phyloP scores from a whole-genome alignment of 1,140 invertebrate genomes.

The Anoplophora glabripennis region DNA sequence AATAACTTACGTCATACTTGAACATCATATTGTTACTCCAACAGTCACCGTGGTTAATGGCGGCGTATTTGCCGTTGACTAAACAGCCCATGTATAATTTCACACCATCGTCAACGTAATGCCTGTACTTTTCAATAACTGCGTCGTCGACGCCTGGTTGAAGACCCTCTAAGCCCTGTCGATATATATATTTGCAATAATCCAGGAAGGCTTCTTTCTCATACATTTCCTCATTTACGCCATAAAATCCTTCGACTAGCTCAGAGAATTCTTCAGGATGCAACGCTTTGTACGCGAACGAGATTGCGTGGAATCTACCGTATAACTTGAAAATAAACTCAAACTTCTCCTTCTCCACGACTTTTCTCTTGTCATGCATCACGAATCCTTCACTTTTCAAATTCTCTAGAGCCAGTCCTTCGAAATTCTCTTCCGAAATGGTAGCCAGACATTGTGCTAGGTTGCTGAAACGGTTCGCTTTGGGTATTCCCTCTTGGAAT shows the following conservation, averaged over 20 bases:
- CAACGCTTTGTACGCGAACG: neutral
- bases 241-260: neutral
- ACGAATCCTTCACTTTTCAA: neutral
- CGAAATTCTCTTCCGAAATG: neutral
- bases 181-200: neutral
- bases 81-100: constrained; percentile 12
- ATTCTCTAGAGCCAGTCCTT: neutral
- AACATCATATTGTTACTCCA: constrained; percentile 30
- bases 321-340: neutral
- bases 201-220: no score
- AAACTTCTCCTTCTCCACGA: neutral
- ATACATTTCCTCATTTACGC: no score
- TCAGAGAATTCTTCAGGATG: neutral
- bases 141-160: neutral
- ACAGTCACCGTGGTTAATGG: constrained; percentile 24
- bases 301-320: neutral
- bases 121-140: constrained; percentile 13
- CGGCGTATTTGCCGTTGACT: constrained; percentile 21
- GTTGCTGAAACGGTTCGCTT: neutral
- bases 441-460: neutral
- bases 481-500: neutral
- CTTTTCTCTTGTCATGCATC: neutral
- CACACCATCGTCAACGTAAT: neutral
- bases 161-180: neutral
- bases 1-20: constrained; percentile 24